Percentiles rank a stretch among this genome's conserved stretches.
Conservation (phyloP, 2,797 vertebrate species). For the Sebastes hubbsi region DNA sequence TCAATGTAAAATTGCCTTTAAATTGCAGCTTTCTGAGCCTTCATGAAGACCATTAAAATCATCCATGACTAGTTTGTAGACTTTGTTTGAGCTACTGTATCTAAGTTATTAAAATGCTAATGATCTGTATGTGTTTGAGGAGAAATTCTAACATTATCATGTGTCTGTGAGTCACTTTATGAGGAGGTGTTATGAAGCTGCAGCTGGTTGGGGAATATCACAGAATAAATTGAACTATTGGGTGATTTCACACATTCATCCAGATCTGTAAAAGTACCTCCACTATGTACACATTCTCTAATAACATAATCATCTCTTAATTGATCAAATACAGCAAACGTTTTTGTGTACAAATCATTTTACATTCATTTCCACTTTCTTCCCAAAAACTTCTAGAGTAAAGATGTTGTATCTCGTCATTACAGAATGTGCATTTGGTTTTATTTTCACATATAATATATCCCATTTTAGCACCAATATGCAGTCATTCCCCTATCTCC, state of each 20-base stretch:
- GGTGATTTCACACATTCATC: conserved; percentile 22
- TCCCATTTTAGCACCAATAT: conserved; percentile 40
- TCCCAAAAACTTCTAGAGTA: conserved; percentile 27
- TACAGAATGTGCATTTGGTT: conserved; percentile 50
- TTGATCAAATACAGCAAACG: neutral
- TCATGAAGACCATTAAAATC: neutral
- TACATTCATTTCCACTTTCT: neutral
- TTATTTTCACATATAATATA: conserved; percentile 47
- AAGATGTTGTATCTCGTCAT: conserved; percentile 52
- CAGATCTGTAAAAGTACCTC: conserved; percentile 36
- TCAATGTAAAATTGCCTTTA: neutral
- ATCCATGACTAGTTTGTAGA: neutral
- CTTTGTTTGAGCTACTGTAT: neutral
- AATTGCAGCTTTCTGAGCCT: conserved; percentile 2
- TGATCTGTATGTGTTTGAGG: conserved; percentile 21
- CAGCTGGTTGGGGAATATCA: conserved; percentile 32
- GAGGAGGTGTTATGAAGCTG: conserved; percentile 42
- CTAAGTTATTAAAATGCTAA: conserved; percentile 25
- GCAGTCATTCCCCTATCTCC: conserved; percentile 54
- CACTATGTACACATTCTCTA: neutral
- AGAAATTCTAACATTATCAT: conserved; percentile 3
- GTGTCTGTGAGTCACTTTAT: conserved; percentile 42
- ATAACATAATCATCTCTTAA: neutral
- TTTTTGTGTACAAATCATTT: conserved; percentile 2
- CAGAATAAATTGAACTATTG: conserved; percentile 34